Evolutionary conservation across 2,888 invertebrate species (phyloP).

Genomic region (Drosophila anomelani): DNA sequence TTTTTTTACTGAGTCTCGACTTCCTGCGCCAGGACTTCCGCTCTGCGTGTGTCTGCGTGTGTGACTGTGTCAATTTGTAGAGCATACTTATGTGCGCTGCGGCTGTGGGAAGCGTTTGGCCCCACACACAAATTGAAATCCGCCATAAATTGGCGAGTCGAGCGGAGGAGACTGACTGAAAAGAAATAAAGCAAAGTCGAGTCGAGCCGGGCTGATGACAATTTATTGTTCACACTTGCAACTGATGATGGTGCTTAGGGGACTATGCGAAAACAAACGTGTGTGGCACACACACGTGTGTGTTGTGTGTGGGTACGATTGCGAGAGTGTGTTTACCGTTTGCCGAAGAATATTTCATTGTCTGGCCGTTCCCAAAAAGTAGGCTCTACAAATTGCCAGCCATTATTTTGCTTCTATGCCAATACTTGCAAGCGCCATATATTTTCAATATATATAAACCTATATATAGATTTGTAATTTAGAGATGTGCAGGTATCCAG

Average conservation of each 20-base stretch:
- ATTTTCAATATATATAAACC: constrained; percentile 16
- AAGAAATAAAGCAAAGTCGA: constrained; percentile 66
- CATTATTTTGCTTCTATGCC: constrained; percentile 64
- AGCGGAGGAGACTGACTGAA: constrained; percentile 31
- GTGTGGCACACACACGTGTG: constrained; percentile 40
- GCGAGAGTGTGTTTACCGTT: constrained; percentile 38
- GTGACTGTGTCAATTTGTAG: constrained; percentile 38
- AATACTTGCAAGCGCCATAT: constrained; percentile 43
- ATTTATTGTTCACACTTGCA: constrained; percentile 82
- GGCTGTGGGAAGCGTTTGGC: constrained; percentile 9
- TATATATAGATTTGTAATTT: constrained; percentile 3
- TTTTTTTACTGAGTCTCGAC: constrained; percentile 33
- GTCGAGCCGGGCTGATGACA: constrained; percentile 75
- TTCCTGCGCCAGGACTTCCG: constrained; percentile 41
- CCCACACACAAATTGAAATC: constrained; percentile 74
- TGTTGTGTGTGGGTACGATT: constrained; percentile 1
- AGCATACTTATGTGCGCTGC: constrained; percentile 62
- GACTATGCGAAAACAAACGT: constrained; percentile 46
- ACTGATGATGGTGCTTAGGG: constrained; percentile 80
- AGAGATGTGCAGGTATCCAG: constrained; percentile 1
- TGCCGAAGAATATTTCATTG: constrained; percentile 76
- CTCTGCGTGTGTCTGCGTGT: constrained; percentile 2
- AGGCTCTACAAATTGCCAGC: constrained; percentile 79
- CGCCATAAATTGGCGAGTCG: constrained; percentile 74
- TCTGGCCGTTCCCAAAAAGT: constrained; percentile 55